Conservation (phyloP, 2,888 invertebrate genomes). For the Thymelicus lineola region DNA sequence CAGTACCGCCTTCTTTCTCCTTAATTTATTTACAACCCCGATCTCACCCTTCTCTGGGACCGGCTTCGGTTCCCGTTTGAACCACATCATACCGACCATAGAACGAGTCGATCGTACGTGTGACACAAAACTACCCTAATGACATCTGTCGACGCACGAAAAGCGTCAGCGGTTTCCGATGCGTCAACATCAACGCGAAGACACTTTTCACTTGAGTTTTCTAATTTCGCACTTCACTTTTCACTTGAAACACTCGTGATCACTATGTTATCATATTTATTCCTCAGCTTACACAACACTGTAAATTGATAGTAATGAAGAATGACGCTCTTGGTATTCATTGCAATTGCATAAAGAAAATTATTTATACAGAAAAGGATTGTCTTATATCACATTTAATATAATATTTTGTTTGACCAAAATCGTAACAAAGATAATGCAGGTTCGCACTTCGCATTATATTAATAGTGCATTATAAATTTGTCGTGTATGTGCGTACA, state of each 20-base stretch:
- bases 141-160: not conserved
- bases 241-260: slow-evolving; percentile 9
- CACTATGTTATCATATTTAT: not conserved
- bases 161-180: slow-evolving; percentile 3
- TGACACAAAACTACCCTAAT: not conserved
- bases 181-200: not conserved
- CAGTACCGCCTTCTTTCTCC: slow-evolving; percentile 72
- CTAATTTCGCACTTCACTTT: slow-evolving; percentile 17
- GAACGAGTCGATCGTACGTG: slow-evolving; percentile 8
- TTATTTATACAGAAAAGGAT: not conserved
- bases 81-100: slow-evolving; percentile 79
- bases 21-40: slow-evolving; percentile 68
- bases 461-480: slow-evolving; percentile 19
- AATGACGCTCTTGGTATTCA: slow-evolving; percentile 30
- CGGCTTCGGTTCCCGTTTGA: slow-evolving; percentile 75
- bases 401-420: no score
- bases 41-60: slow-evolving; percentile 67
- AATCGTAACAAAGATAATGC: no score
- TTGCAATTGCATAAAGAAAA: not conserved
- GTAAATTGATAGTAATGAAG: slow-evolving; percentile 15
- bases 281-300: slow-evolving; percentile 19
- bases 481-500: slow-evolving; percentile 16
- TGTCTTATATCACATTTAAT: not conserved
- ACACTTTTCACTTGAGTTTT: slow-evolving; percentile 14
- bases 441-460: not conserved